phyloP scores from a whole-genome alignment of 2,113 vertebrate species.

The Pygoscelis adeliae region DNA sequence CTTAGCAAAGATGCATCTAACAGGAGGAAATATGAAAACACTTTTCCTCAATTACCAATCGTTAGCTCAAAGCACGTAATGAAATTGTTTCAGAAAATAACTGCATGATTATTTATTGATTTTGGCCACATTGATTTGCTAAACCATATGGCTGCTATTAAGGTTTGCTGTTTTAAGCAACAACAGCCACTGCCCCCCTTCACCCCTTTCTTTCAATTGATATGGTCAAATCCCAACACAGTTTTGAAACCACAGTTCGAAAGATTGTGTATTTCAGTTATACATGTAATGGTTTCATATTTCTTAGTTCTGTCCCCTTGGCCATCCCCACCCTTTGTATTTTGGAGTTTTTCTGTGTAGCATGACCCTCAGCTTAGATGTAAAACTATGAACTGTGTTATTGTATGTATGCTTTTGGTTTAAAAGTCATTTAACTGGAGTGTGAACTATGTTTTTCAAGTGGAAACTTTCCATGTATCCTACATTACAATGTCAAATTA shows the following conservation, averaged over 20 bases:
- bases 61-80: slow-evolving; percentile 69
- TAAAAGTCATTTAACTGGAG: slow-evolving; percentile 33
- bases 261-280: slow-evolving; percentile 40
- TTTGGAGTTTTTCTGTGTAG: slow-evolving; percentile 44
- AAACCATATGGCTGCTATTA: slow-evolving; percentile 80
- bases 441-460: slow-evolving; percentile 1
- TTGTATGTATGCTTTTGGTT: background rate
- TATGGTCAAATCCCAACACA: slow-evolving; percentile 64
- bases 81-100: slow-evolving; percentile 77
- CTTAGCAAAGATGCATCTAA: slow-evolving; percentile 14
- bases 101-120: slow-evolving; percentile 78
- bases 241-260: slow-evolving; percentile 66
- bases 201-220: slow-evolving; percentile 63
- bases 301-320: slow-evolving; percentile 11
- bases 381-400: slow-evolving; percentile 15
- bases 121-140: slow-evolving; percentile 76
- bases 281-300: slow-evolving; percentile 51
- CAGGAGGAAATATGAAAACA: slow-evolving; percentile 41
- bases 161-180: slow-evolving; percentile 75
- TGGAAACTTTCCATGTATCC: background rate
- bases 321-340: background rate
- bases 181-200: background rate
- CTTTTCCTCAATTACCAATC: slow-evolving; percentile 53
- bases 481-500: slow-evolving; percentile 12
- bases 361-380: background rate